Evolutionary conservation across 2,797 vertebrate genomes (phyloP).

Genomic region (Argyrosomus regius): DNA sequence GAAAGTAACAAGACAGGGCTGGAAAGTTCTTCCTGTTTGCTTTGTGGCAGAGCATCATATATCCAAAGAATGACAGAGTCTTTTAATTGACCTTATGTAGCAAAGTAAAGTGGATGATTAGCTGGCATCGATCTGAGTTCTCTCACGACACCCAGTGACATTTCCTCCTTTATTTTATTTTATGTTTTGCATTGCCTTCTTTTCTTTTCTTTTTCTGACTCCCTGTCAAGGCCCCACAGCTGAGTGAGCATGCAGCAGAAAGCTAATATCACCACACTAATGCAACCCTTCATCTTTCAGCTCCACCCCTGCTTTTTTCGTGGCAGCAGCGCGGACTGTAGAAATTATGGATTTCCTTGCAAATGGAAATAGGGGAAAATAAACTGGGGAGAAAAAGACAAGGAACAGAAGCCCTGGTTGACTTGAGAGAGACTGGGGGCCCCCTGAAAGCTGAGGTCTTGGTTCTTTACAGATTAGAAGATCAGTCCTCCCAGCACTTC

Average conservation of each 20-base stretch:
- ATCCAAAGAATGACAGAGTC: slow-evolving; percentile 35
- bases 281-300: slow-evolving; percentile 70
- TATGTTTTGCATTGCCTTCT: slow-evolving; percentile 37
- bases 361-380: slow-evolving; percentile 66
- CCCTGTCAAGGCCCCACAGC: slow-evolving; percentile 32
- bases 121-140: slow-evolving; percentile 69
- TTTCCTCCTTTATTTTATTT: slow-evolving; percentile 61
- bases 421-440: slow-evolving; percentile 60
- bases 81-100: slow-evolving; percentile 73
- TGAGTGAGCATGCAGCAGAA: slow-evolving; percentile 46
- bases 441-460: slow-evolving; percentile 75
- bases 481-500: slow-evolving; percentile 76
- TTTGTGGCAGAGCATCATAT: slow-evolving; percentile 16
- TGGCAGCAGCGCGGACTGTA: slow-evolving; percentile 45
- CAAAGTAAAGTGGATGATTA: slow-evolving; percentile 75
- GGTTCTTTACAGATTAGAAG: slow-evolving; percentile 85
- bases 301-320: slow-evolving; percentile 30
- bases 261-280: slow-evolving; percentile 66
- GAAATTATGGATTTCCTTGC: slow-evolving; percentile 73
- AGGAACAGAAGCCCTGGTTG: slow-evolving; percentile 49
- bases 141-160: slow-evolving; percentile 59
- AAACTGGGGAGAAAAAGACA: slow-evolving; percentile 46
- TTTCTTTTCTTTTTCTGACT: neutral
- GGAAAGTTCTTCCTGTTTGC: slow-evolving; percentile 5
- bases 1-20: neutral